Conservation (phyloP, 2,113 vertebrate species). For the Crotophaga sulcirostris region DNA sequence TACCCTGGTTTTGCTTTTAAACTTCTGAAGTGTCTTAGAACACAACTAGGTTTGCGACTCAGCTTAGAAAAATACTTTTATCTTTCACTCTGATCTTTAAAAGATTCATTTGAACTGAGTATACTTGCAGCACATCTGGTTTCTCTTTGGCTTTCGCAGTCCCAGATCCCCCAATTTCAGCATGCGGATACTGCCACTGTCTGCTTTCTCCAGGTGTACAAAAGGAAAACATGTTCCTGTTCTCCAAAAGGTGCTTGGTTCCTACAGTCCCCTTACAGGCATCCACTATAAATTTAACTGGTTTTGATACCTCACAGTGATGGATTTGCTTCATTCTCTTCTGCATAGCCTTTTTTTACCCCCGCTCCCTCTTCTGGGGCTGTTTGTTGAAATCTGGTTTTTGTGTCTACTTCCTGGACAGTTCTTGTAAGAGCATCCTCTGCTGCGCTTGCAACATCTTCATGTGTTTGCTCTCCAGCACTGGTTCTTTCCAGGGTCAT, state of each 20-base stretch:
- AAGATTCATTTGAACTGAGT: not conserved
- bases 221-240: not conserved
- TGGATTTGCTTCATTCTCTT: not conserved
- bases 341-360: not conserved
- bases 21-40: not conserved
- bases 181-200: not conserved
- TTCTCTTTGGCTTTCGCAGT: not conserved
- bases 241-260: not conserved
- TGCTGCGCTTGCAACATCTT: not conserved
- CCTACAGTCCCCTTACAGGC: not conserved
- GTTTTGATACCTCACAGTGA: not conserved
- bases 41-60: not conserved
- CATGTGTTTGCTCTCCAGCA: not conserved
- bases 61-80: not conserved
- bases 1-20: not conserved
- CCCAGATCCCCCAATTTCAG: not conserved
- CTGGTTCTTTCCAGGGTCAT: not conserved
- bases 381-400: not conserved
- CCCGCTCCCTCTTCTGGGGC: fast-evolving
- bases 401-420: not conserved
- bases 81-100: not conserved
- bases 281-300: not conserved
- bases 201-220: not conserved
- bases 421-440: not conserved
- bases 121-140: not conserved